These are phyloP conservation scores for Nesidiocoris tenuis DNA, from an alignment of 2,888 invertebrate species.

Conservation along the genomic window DNA sequence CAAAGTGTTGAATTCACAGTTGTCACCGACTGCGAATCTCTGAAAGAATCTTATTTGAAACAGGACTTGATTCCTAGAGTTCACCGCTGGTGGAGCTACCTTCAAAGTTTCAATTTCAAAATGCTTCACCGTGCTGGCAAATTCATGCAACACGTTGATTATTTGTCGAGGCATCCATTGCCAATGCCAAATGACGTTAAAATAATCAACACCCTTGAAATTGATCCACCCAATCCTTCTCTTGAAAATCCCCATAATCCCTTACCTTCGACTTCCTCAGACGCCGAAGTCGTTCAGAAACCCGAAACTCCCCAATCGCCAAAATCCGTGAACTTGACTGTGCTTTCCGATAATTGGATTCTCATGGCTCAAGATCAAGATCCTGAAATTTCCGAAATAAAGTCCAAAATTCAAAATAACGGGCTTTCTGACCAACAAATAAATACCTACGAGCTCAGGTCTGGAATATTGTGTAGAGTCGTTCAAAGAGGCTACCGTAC, in stretches of 20 bases:
- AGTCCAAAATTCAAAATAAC: constrained; percentile 1
- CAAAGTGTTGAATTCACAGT: constrained; percentile 19
- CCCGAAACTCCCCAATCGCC: background rate
- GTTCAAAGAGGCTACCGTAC: constrained; percentile 48
- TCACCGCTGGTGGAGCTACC: constrained; percentile 52
- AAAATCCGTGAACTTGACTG: constrained; percentile 5
- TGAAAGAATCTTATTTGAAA: constrained; percentile 51
- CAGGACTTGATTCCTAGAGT: constrained; percentile 51
- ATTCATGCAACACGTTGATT: constrained; percentile 52
- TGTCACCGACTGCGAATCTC: constrained; percentile 53
- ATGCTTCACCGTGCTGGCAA: constrained; percentile 50
- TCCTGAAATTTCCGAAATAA: background rate
- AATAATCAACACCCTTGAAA: background rate
- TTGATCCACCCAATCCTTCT: background rate
- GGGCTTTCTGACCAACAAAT: background rate
- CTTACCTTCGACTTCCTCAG: background rate
- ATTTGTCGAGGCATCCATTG: constrained; percentile 49
- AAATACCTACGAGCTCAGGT: constrained; percentile 44
- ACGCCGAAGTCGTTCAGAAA: background rate
- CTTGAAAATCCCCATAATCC: background rate
- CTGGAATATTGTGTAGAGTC: constrained; percentile 44
- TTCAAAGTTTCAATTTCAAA: constrained; percentile 50
- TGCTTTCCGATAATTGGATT: constrained; percentile 17
- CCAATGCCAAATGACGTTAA: background rate
- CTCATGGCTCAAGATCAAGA: constrained; percentile 16